These are phyloP conservation scores for Odontophorus gujanensis DNA, from an alignment of 2,113 vertebrate species.

Conservation along the genomic window DNA sequence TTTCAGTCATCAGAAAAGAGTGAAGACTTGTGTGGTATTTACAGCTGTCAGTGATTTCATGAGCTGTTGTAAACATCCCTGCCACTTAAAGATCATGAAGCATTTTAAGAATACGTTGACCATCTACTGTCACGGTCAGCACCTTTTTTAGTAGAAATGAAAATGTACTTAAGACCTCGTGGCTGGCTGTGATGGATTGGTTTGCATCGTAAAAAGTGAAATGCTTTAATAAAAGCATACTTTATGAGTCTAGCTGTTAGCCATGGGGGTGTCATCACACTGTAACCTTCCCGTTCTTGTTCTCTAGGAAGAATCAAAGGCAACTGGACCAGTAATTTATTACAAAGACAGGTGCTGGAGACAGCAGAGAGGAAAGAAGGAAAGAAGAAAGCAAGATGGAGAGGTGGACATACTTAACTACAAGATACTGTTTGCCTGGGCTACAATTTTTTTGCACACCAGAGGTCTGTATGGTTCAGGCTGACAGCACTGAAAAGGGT, in stretches of 20 bases:
- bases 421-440: constrained; percentile 1
- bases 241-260: constrained; percentile 64
- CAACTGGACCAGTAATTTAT: constrained; percentile 5
- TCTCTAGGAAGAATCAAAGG: constrained; percentile 15
- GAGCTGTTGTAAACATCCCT: constrained; percentile 43
- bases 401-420: background rate
- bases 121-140: background rate
- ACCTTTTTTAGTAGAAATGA: constrained; percentile 21
- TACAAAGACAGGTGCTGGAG: constrained; percentile 54
- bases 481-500: background rate
- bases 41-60: constrained; percentile 36
- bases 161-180: constrained; percentile 33
- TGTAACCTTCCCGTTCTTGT: constrained; percentile 45
- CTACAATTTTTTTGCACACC: background rate
- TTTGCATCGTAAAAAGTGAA: constrained; percentile 65
- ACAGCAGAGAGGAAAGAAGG: background rate
- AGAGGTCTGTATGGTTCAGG: background rate
- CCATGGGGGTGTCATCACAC: constrained; percentile 29
- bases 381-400: background rate
- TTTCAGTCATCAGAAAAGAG: constrained; percentile 12
- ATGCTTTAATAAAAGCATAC: constrained; percentile 55
- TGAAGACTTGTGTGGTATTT: constrained; percentile 21
- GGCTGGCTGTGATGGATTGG: constrained; percentile 45
- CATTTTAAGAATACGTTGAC: constrained; percentile 1
- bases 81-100: constrained; percentile 17